Evolutionary conservation across 1,140 invertebrate species (phyloP).

Genomic region (Anastatus disparis): DNA sequence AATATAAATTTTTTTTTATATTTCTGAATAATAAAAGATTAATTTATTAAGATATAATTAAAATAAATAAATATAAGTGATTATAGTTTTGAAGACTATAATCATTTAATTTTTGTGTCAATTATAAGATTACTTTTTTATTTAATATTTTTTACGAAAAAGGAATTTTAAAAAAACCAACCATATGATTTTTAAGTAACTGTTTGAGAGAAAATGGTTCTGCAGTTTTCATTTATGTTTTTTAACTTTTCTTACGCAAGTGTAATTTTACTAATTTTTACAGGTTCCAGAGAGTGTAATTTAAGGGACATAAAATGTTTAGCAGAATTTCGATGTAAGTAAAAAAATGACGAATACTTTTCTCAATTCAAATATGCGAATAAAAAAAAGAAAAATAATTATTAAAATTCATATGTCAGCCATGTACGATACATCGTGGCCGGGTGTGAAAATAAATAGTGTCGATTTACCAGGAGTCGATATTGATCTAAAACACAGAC

Average conservation of each 20-base stretch:
- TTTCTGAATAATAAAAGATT: not conserved
- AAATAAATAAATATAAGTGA: too few species aligned
- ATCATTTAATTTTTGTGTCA: too few species aligned
- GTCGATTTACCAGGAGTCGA: not conserved
- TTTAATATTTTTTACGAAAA: too few species aligned
- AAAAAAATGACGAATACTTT: not conserved
- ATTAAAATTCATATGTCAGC: conserved; percentile 34
- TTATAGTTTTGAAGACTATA: too few species aligned
- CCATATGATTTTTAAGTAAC: too few species aligned
- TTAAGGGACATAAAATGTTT: conserved; percentile 66
- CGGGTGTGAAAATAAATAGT: conserved; percentile 27
- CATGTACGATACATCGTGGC: conserved; percentile 50
- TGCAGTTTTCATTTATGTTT: too few species aligned
- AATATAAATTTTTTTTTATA: not conserved
- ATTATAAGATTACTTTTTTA: too few species aligned
- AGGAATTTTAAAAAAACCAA: too few species aligned
- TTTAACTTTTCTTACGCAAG: too few species aligned
- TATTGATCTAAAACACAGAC: conserved; percentile 14
- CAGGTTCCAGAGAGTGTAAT: conserved; percentile 59
- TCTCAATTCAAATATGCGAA: not conserved
- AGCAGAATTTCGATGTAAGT: conserved; percentile 55
- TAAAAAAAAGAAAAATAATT: not conserved
- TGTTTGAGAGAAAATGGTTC: too few species aligned
- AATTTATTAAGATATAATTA: not conserved
- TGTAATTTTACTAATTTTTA: too few species aligned